These are phyloP conservation scores for Drosophila nannoptera DNA, from an alignment of 1,140 invertebrate genomes.

Conservation along the genomic window DNA sequence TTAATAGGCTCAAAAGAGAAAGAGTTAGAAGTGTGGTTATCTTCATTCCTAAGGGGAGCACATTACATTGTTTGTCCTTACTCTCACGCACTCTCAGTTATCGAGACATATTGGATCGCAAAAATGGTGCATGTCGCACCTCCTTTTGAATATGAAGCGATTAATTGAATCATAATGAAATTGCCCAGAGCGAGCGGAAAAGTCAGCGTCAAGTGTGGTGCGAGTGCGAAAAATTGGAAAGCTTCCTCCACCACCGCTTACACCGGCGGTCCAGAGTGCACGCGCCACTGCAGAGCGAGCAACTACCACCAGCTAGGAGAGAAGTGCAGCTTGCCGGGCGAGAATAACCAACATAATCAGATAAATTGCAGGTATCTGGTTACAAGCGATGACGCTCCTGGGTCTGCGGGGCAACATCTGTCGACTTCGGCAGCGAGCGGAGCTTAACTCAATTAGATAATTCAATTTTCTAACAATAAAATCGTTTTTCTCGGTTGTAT, in stretches of 20 bases:
- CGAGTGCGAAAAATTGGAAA: too few species aligned
- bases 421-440: constrained; percentile 10
- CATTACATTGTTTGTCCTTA: too few species aligned
- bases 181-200: neutral
- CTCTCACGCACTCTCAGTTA: too few species aligned
- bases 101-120: too few species aligned
- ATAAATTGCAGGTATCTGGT: constrained; percentile 57
- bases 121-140: too few species aligned
- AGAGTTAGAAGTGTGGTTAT: too few species aligned
- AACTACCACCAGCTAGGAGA: constrained; percentile 5
- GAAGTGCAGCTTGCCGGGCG: constrained; percentile 4
- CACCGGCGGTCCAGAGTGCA: too few species aligned
- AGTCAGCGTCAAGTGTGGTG: constrained; percentile 20
- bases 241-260: too few species aligned
- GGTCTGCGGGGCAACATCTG: constrained; percentile 32
- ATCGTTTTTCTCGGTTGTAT: constrained; percentile 16
- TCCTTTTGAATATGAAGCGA: neutral
- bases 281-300: neutral
- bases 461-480: constrained; percentile 42
- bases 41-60: too few species aligned
- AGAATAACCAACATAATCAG: constrained; percentile 42
- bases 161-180: constrained; percentile 1
- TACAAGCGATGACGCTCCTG: constrained; percentile 29
- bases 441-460: constrained; percentile 40
- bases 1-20: too few species aligned